phyloP scores from a whole-genome alignment of 2,888 invertebrate species.

The Drosophila infuscata region DNA sequence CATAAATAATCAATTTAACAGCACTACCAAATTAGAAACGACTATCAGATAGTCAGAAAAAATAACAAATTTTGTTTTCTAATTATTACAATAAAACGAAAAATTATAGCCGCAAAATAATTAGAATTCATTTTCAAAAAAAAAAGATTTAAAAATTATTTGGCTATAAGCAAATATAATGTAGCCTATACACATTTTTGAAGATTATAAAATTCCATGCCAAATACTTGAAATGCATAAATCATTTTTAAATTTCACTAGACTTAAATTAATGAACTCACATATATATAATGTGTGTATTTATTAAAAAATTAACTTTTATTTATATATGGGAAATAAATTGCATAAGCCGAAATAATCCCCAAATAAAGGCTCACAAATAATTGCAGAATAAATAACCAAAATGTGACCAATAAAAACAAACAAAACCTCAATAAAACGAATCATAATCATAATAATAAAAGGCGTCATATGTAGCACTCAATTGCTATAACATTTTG shows the following conservation, averaged over 20 bases:
- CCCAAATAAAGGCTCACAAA: neutral
- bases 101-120: neutral
- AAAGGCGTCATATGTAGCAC: constrained; percentile 1
- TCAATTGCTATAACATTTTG: constrained; percentile 3
- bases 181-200: neutral
- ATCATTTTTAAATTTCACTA: neutral
- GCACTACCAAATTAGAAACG: neutral
- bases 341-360: neutral
- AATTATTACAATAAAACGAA: neutral
- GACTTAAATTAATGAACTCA: neutral
- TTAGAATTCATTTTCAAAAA: neutral
- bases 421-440: neutral
- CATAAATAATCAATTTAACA: neutral
- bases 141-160: neutral
- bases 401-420: neutral
- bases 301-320: too few relatives aligned
- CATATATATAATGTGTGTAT: neutral
- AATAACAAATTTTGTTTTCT: neutral
- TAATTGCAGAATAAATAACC: neutral
- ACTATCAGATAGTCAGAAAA: neutral
- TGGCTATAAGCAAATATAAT: neutral
- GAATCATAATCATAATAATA: constrained; percentile 14
- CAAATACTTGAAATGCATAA: neutral
- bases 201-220: neutral
- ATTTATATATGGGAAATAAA: neutral